Percentiles rank a stretch among this genome's conserved stretches.
These are phyloP conservation scores for Lithosia quadra DNA, from an alignment of 2,888 invertebrate genomes.

Conservation along the genomic window DNA sequence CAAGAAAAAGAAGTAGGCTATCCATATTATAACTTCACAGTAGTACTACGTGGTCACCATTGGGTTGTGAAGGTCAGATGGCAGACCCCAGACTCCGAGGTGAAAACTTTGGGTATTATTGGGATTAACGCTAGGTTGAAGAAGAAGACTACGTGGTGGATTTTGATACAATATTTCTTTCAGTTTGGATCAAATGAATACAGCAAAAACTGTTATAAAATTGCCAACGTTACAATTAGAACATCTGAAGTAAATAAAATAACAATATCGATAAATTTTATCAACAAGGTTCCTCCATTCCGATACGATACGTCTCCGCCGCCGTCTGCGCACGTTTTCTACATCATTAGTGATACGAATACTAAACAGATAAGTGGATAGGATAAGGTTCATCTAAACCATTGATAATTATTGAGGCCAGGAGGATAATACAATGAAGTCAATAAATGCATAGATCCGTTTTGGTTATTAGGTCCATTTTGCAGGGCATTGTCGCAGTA, in stretches of 20 bases:
- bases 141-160: no score
- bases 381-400: conserved; percentile 48
- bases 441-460: background rate
- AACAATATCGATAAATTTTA: conserved; percentile 11
- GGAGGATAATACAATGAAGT: conserved; percentile 12
- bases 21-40: no score
- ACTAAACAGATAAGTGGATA: conserved; percentile 33
- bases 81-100: no score
- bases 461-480: conserved; percentile 6
- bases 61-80: no score
- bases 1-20: no score
- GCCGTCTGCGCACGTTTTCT: conserved; percentile 37
- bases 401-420: conserved; percentile 52
- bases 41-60: no score
- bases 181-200: no score
- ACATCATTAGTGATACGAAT: conserved; percentile 32
- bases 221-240: background rate
- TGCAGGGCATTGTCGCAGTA: background rate
- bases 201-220: no score
- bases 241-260: conserved; percentile 10
- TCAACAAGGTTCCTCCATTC: conserved; percentile 16
- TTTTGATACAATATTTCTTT: no score
- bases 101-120: no score
- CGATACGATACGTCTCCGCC: conserved; percentile 19
- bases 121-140: no score